Conservation (phyloP, 64 coral and sea anemone genomes). For the Stichodactyla helianthus region DNA sequence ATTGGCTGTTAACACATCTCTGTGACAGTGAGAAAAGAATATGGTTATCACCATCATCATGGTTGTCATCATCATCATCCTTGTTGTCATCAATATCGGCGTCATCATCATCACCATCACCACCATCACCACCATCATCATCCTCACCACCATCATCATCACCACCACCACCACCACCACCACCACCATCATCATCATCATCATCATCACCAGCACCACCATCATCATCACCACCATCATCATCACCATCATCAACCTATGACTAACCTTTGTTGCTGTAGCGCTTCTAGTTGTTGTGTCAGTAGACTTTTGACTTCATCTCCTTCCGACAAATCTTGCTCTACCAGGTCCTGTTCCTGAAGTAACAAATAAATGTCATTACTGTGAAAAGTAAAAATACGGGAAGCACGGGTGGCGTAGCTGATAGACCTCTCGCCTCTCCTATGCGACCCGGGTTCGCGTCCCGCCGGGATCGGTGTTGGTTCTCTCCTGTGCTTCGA, state of each 20-base stretch:
- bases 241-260: neutral
- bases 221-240: neutral
- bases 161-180: neutral
- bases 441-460: too few relatives aligned
- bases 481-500: too few relatives aligned
- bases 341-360: constrained; percentile 47
- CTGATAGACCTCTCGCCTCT: too few relatives aligned
- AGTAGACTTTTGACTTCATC: constrained; percentile 55
- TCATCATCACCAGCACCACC: neutral
- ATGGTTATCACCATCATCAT: neutral
- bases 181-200: neutral
- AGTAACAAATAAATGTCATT: neutral
- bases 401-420: neutral
- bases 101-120: neutral
- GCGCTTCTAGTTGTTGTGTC: constrained; percentile 56
- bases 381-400: neutral
- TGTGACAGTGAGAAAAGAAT: neutral
- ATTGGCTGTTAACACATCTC: constrained; percentile 71
- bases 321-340: constrained; percentile 45
- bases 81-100: neutral
- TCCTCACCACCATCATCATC: neutral
- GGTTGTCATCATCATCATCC: neutral
- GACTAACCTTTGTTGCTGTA: constrained; percentile 73
- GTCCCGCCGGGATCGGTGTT: too few relatives aligned
- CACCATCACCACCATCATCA: neutral